phyloP scores from a whole-genome alignment of 2,113 vertebrate genomes.

The Uria aalge region DNA sequence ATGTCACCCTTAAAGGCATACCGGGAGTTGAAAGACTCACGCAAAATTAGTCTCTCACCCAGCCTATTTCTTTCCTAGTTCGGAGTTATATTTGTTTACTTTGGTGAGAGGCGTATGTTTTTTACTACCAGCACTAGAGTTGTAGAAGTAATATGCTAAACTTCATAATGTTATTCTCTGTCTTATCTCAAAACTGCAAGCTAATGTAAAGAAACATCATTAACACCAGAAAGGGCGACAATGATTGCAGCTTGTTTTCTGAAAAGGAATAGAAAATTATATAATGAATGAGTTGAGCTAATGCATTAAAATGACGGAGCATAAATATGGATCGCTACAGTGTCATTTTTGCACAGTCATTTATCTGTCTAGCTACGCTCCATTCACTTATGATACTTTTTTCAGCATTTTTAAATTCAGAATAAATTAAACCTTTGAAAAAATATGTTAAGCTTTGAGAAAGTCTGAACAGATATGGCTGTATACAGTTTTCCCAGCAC shows the following conservation, averaged over 20 bases:
- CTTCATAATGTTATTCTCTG: neutral
- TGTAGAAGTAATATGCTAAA: neutral
- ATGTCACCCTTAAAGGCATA: neutral
- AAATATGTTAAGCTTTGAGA: neutral
- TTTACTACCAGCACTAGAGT: neutral
- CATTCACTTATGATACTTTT: neutral
- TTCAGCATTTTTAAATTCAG: conserved; percentile 3
- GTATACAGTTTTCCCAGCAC: neutral
- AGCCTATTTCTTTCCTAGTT: neutral
- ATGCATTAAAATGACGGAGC: neutral
- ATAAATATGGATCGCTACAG: neutral
- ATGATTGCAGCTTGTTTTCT: neutral
- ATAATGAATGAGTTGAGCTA: neutral
- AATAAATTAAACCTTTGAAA: conserved; percentile 28
- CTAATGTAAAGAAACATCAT: conserved; percentile 13
- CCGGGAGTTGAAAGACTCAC: neutral
- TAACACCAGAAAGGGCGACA: neutral
- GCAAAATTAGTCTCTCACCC: neutral
- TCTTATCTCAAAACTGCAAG: neutral
- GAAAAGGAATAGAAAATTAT: neutral
- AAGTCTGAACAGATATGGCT: neutral
- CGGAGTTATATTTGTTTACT: neutral
- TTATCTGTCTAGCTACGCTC: neutral
- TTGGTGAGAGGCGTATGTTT: neutral
- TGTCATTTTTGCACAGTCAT: conserved; percentile 10